Conservation (phyloP, 1,140 invertebrate genomes). For the Drosophila ironensis region DNA sequence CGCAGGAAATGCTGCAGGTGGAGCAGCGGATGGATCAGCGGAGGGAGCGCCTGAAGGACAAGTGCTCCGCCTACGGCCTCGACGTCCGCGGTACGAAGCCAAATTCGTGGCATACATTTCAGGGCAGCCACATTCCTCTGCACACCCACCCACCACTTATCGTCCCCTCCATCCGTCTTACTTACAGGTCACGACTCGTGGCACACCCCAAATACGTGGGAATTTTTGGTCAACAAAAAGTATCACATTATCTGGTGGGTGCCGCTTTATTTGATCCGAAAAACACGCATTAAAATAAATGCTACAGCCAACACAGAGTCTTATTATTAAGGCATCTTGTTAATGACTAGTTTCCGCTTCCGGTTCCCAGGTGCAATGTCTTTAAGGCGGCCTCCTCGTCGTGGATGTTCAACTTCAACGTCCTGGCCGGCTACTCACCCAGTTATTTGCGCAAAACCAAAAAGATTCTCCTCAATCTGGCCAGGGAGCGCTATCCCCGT, state of each 20-base stretch:
- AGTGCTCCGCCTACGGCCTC: conserved; percentile 83
- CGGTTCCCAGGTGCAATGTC: conserved; percentile 86
- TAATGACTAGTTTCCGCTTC: no score
- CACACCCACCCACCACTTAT: neutral
- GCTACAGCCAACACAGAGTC: no score
- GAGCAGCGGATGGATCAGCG: conserved; percentile 83
- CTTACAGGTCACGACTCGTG: conserved; percentile 85
- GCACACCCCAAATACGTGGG: conserved; percentile 90
- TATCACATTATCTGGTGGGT: conserved; percentile 88
- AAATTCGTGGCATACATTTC: conserved; percentile 5
- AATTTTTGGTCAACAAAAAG: conserved; percentile 90
- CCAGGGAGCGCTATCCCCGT: conserved; percentile 89
- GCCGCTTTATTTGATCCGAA: neutral
- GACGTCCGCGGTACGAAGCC: conserved; percentile 81
- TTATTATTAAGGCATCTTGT: no score
- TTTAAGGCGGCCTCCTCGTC: conserved; percentile 94
- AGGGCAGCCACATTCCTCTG: neutral
- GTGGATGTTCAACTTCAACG: conserved; percentile 95
- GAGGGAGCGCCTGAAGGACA: conserved; percentile 83
- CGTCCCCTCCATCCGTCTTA: conserved; percentile 13
- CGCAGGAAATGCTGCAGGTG: conserved; percentile 81
- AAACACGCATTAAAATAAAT: neutral
- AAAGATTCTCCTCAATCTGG: conserved; percentile 88
- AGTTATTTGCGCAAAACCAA: conserved; percentile 89
- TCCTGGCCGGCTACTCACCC: conserved; percentile 90